These are phyloP conservation scores for Liasis olivaceus DNA, from an alignment of 2,797 vertebrate genomes.

Conservation along the genomic window DNA sequence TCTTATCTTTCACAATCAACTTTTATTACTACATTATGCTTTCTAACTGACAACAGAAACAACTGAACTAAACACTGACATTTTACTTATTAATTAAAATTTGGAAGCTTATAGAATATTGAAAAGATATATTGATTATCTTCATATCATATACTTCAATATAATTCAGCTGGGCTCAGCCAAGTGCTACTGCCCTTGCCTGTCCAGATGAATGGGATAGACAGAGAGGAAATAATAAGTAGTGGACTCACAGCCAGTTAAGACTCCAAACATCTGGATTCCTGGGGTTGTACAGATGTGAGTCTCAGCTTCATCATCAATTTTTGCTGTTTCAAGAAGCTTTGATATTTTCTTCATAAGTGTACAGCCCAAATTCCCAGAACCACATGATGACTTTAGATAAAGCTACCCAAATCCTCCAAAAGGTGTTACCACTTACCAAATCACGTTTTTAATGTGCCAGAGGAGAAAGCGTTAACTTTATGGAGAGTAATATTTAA, in stretches of 20 bases:
- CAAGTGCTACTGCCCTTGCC: neutral
- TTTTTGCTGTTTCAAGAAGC: neutral
- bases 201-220: neutral
- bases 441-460: neutral
- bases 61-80: neutral
- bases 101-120: neutral
- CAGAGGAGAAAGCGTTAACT: neutral
- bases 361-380: neutral
- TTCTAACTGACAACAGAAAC: neutral
- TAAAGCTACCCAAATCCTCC: neutral
- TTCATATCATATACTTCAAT: neutral
- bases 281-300: neutral
- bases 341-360: neutral
- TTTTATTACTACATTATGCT: neutral
- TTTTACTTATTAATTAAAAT: neutral
- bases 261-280: neutral
- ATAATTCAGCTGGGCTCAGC: neutral
- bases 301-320: neutral
- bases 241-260: neutral
- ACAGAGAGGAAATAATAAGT: neutral
- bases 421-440: neutral
- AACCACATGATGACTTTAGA: neutral
- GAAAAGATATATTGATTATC: neutral
- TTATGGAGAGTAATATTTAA: neutral
- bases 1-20: conserved; percentile 50